Evolutionary conservation across 2,113 vertebrate species (phyloP), one percentile per base, ranked within the genome.

Genomic region (Megaleporinus macrocephalus): DNA sequence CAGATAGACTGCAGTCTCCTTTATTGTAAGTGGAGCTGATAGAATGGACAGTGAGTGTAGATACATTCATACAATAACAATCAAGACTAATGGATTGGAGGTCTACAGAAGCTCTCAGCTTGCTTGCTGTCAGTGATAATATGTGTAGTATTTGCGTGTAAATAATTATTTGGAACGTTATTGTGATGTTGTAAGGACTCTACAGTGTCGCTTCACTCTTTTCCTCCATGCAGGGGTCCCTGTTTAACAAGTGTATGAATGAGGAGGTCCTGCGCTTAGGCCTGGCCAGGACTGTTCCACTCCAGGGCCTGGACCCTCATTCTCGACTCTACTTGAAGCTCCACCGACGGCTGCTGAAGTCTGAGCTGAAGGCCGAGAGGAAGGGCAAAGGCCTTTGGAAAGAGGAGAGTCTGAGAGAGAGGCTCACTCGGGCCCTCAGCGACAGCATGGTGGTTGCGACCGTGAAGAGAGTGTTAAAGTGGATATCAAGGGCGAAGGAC

Each of bases 371-470:
- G 83, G 97, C 97, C 2, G 86, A 96, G 90, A 96, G 83, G 90
- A 95, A 93, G 87, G 91, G 91, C 3, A 92, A 88, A 88, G 97
- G 97, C 27, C 90, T 98, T 81, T 99, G 98, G 97, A 94, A 94
- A 83, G 93, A 95, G 82, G 91, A 93, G 80, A 95, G 90, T 70
- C 91, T 91, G 59, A 89, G 94, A 78, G 93, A 94, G 82, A 85
- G 93, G 57, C n/a, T 87, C 75, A 84, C 78, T 70, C 89, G 84
- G 18, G 79, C 3, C 0, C 0, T 96, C 29, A 83, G 80, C 69
- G 92, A 86, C 78, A 95, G 29, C 53, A 71, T 72, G 36, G 74
- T 95, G 12, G 11, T 95, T 77, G 83, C 87, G 86, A 87, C 90
- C 12, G 26, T 97, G 62, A 94, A 87, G 86, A 92, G 89, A 47